A percentile compares a stretch with the other conserved stretches of the same genome.
These are phyloP conservation scores for Hippocampus comes DNA, from an alignment of 2,113 vertebrate genomes.

Conservation along the genomic window DNA sequence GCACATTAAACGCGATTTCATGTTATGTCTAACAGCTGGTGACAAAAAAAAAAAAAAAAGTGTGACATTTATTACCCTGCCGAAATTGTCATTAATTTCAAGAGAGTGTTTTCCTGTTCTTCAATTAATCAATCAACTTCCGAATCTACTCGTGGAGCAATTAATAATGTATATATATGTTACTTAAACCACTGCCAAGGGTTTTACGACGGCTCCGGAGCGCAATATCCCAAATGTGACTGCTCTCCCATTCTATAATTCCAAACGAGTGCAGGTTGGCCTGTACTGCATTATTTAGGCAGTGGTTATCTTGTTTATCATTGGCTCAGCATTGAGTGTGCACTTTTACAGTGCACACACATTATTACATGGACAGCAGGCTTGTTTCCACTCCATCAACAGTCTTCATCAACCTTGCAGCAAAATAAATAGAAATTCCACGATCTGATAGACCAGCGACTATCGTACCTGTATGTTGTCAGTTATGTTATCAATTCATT, in stretches of 20 bases:
- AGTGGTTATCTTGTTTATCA: not conserved
- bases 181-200: not conserved
- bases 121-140: not conserved
- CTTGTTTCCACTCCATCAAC: slow-evolving; percentile 32
- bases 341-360: not conserved
- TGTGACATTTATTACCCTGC: not conserved
- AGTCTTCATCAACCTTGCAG: not conserved
- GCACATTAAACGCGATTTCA: not conserved
- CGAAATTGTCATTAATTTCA: not conserved
- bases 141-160: not conserved
- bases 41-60: no score
- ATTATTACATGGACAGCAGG: slow-evolving; percentile 11
- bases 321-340: slow-evolving; percentile 2
- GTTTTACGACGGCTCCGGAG: not conserved
- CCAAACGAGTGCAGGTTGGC: not conserved
- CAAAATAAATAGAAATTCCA: slow-evolving; percentile 1
- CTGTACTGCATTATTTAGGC: not conserved
- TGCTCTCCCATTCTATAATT: not conserved
- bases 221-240: not conserved
- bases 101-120: no score
- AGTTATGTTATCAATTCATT: not conserved
- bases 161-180: not conserved
- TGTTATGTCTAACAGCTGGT: no score
- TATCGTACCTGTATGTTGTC: not conserved
- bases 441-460: not conserved